Evolutionary conservation across 2,888 invertebrate genomes (phyloP).

Genomic region (Erebia palarica): DNA sequence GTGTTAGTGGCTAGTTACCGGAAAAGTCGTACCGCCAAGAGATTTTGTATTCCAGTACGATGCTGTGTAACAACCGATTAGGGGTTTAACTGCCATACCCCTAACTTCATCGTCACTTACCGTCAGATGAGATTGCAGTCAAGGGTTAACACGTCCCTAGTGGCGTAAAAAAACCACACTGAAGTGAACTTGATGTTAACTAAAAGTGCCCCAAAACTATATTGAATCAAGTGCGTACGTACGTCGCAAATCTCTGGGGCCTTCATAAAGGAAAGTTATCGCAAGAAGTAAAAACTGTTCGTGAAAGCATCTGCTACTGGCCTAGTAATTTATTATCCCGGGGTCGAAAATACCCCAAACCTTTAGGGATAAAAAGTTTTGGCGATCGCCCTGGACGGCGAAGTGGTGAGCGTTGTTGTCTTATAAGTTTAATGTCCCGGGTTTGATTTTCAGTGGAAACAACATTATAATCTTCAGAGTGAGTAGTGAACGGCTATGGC

Average conservation of each 20-base stretch:
- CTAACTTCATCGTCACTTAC: neutral
- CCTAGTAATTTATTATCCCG: slow-evolving; percentile 37
- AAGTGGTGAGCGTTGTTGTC: too few species aligned
- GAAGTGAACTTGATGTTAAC: neutral
- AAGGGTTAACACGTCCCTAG: too few species aligned
- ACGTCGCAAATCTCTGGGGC: slow-evolving; percentile 5
- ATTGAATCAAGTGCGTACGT: slow-evolving; percentile 9
- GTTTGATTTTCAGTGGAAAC: too few species aligned
- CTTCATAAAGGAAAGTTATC: slow-evolving; percentile 17
- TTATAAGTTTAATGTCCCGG: too few species aligned
- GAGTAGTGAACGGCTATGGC: too few species aligned
- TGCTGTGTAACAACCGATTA: too few species aligned
- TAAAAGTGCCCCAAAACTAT: slow-evolving; percentile 5
- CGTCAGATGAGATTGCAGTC: neutral
- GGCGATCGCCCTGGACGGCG: too few species aligned
- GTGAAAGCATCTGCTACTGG: slow-evolving; percentile 29
- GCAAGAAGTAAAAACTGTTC: slow-evolving; percentile 17
- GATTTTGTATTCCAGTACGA: too few species aligned
- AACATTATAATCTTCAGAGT: too few species aligned
- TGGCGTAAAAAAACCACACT: neutral
- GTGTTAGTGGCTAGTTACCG: too few species aligned
- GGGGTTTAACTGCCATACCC: too few species aligned
- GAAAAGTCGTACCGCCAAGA: too few species aligned
- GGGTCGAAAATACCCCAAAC: slow-evolving; percentile 22
- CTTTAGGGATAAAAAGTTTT: slow-evolving; percentile 1